A percentile compares a stretch with the other conserved stretches of the same genome.
Evolutionary conservation across 2,797 vertebrate genomes (phyloP).

Genomic region (Otolemur crassicaudatus): DNA sequence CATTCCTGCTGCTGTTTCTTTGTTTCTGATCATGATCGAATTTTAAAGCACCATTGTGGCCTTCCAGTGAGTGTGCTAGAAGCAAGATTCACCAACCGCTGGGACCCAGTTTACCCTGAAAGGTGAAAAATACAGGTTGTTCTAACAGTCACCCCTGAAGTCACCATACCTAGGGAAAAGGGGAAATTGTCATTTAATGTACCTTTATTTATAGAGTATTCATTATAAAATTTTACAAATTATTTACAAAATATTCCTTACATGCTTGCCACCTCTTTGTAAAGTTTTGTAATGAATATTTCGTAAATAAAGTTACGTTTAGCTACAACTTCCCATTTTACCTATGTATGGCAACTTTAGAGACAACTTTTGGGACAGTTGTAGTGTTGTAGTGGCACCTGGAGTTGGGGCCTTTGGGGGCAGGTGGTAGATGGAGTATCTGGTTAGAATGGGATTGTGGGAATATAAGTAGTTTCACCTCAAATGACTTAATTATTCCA

Average conservation of each 20-base stretch:
- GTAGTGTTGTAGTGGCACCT: not conserved
- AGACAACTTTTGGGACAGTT: too few species aligned
- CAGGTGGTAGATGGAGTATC: not conserved
- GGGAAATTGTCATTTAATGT: too few species aligned
- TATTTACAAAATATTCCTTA: too few species aligned
- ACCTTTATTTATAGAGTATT: too few species aligned
- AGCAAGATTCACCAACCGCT: not conserved
- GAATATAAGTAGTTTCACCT: not conserved
- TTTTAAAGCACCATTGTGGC: not conserved
- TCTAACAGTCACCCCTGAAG: too few species aligned
- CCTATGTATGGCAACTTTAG: too few species aligned
- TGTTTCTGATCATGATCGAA: not conserved
- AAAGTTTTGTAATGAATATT: too few species aligned
- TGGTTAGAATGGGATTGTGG: not conserved
- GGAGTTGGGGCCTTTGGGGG: not conserved
- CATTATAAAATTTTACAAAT: too few species aligned
- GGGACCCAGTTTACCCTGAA: not conserved
- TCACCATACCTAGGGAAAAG: too few species aligned
- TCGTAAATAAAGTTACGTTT: too few species aligned
- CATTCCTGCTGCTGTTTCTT: not conserved
- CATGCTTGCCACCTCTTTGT: too few species aligned
- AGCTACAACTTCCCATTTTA: too few species aligned
- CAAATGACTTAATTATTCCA: not conserved
- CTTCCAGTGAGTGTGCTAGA: constrained; percentile 1
- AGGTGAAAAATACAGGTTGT: not conserved